These are phyloP conservation scores for Pristionchus maxplancki DNA, from an alignment of 2,888 invertebrate genomes.

Conservation along the genomic window DNA sequence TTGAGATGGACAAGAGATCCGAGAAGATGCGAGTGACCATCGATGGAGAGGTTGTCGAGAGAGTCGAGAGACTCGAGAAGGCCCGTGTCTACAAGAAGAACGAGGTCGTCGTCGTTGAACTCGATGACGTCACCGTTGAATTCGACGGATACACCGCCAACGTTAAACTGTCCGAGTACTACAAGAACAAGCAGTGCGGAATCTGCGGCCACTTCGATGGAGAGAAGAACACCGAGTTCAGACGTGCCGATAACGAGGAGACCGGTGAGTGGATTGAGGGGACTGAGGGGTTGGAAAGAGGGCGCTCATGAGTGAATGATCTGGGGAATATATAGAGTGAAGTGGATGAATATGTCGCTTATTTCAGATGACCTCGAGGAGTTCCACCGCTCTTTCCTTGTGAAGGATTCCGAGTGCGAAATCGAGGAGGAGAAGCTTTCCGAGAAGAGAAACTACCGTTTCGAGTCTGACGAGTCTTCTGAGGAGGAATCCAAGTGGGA, in stretches of 20 bases:
- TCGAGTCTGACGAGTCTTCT: background rate
- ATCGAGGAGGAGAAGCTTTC: conserved; percentile 41
- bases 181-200: conserved; percentile 50
- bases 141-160: conserved; percentile 51
- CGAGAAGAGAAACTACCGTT: conserved; percentile 45
- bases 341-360: background rate
- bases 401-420: conserved; percentile 48
- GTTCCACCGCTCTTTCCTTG: conserved; percentile 51
- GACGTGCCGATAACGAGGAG: conserved; percentile 56
- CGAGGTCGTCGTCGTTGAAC: conserved; percentile 43
- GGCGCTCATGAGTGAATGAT: no score
- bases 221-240: conserved; percentile 38
- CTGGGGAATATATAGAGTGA: no score
- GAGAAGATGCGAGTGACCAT: conserved; percentile 17
- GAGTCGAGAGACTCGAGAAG: conserved; percentile 17
- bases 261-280: conserved; percentile 52
- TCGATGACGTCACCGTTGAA: conserved; percentile 51
- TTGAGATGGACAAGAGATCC: conserved; percentile 6
- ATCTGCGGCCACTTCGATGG: conserved; percentile 32
- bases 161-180: conserved; percentile 33
- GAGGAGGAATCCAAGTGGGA: background rate
- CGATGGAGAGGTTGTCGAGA: conserved; percentile 25
- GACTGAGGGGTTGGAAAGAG: conserved; percentile 42
- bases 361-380: conserved; percentile 47
- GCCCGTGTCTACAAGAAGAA: conserved; percentile 39